Conservation (phyloP, 2,797 vertebrate genomes). For the Macropodus opercularis region DNA sequence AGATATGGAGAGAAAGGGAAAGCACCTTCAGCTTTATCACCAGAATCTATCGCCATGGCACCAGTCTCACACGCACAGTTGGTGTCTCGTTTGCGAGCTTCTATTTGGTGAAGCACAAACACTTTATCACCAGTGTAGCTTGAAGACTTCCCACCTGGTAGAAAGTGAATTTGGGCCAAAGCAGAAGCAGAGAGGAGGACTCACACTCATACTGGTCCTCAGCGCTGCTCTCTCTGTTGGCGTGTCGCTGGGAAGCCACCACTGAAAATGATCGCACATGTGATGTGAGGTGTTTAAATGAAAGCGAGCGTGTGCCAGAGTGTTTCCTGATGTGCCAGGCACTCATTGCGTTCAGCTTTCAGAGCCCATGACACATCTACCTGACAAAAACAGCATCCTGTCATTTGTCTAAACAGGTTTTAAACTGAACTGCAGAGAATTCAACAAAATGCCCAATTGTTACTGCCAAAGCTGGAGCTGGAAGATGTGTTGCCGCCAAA, state of each 20-base stretch:
- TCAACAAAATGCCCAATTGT: constrained; percentile 43
- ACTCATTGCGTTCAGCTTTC: constrained; percentile 61
- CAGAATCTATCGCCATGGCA: constrained; percentile 19
- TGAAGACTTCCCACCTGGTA: constrained; percentile 41
- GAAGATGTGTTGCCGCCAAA: constrained; percentile 31
- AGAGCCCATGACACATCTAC: constrained; percentile 64
- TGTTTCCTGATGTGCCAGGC: constrained; percentile 67
- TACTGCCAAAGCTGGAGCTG: constrained; percentile 41
- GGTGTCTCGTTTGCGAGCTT: background rate
- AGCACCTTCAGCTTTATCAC: constrained; percentile 1
- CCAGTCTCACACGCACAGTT: constrained; percentile 18
- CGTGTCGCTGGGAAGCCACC: background rate
- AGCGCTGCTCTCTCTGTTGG: constrained; percentile 11
- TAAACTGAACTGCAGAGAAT: constrained; percentile 34
- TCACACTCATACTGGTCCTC: constrained; percentile 35
- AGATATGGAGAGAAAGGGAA: background rate
- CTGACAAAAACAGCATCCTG: constrained; percentile 66
- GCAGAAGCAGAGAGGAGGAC: constrained; percentile 28
- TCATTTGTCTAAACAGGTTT: constrained; percentile 45
- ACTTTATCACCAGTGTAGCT: constrained; percentile 35
- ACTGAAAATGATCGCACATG: constrained; percentile 2
- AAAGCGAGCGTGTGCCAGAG: constrained; percentile 46
- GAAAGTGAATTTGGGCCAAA: constrained; percentile 29
- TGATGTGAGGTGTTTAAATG: constrained; percentile 47
- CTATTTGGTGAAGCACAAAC: constrained; percentile 27